Evolutionary conservation across 2,888 invertebrate genomes (phyloP), one percentile per base, ranked within the genome.

Genomic region (Chaitophorus viminalis): DNA sequence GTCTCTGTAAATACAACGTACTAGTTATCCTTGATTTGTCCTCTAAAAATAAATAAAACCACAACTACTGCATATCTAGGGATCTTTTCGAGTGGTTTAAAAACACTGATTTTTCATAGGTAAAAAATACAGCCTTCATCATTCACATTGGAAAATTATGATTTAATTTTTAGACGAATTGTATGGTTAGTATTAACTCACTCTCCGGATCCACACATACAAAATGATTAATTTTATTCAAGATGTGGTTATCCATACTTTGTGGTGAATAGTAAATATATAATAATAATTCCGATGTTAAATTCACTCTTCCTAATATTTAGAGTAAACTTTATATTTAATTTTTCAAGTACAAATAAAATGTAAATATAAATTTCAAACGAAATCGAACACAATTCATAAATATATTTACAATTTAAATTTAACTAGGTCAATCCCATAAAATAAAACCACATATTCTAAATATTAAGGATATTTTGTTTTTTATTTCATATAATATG

Each of bases 21-120:
- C 77, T 54, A 36, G 86, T 86, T 86, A 78, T 78, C 86, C 86
- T 86, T 86, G 86, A 78, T 36, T 78, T 78, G 78, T 78, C 78
- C 70, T 78, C 78, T n/a, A 52, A 78, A 46, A 72, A 72, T 78
- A 70, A 70, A 70, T 52, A 36, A 8, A 33, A 77, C 68, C n/a
- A 33, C 78, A 36, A 5, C 29, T 60, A 86, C 86, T 65, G 76
- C 31, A 31, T 18, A 33, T 31, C 25, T 85, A 85, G 85, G 85
- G 85, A 52, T 86, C 70, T 78, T 54, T 14, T 75, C 6, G 25
- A 75, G 36, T 39, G 75, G 31, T 33, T 70, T 82, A 31, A 70
- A 25, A 70, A 70, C 36, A n/a, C 72, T 74, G 8, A 74, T 74
- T 74, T 54, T 36, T n/a, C 65, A 77, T 31, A 52, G n/a, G n/a